phyloP scores from a whole-genome alignment of 2,888 invertebrate genomes.

The Metopia argyrocephala region DNA sequence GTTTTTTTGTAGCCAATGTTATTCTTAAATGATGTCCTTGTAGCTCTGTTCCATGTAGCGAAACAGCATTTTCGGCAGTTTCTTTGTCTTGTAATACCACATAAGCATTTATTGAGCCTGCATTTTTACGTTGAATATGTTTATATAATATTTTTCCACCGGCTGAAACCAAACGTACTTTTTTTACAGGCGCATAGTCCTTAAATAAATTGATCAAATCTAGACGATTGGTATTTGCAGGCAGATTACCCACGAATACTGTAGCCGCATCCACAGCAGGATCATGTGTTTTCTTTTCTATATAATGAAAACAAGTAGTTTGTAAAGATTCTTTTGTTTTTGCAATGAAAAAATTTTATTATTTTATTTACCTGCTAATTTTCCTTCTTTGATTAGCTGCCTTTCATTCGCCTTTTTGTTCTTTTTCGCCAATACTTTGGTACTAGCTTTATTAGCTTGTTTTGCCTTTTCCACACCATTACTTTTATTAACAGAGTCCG shows the following conservation, averaged over 20 bases:
- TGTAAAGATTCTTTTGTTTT: too few species aligned
- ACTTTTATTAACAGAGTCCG: background rate
- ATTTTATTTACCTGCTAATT: conserved; percentile 52
- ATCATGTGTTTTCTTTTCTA: conserved; percentile 50
- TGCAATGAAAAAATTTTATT: background rate
- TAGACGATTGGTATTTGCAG: conserved; percentile 74
- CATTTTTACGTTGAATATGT: conserved; percentile 72
- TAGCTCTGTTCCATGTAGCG: conserved; percentile 74
- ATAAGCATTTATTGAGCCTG: conserved; percentile 74
- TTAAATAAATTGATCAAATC: conserved; percentile 72
- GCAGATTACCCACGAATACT: conserved; percentile 77
- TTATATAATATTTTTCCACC: conserved; percentile 73
- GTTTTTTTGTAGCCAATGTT: conserved; percentile 66
- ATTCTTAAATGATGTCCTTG: conserved; percentile 75
- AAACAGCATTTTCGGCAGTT: conserved; percentile 70
- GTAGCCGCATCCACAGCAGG: conserved; percentile 71
- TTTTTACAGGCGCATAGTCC: conserved; percentile 69
- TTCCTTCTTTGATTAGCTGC: conserved; percentile 52
- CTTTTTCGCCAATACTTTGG: conserved; percentile 35
- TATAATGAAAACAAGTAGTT: background rate
- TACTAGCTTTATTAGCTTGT: background rate
- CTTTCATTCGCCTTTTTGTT: conserved; percentile 46
- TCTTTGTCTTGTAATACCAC: conserved; percentile 71
- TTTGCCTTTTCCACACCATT: background rate
- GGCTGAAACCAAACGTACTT: conserved; percentile 74